These are phyloP conservation scores for Bombus superbus DNA, from an alignment of 1,140 invertebrate species.

Conservation along the genomic window DNA sequence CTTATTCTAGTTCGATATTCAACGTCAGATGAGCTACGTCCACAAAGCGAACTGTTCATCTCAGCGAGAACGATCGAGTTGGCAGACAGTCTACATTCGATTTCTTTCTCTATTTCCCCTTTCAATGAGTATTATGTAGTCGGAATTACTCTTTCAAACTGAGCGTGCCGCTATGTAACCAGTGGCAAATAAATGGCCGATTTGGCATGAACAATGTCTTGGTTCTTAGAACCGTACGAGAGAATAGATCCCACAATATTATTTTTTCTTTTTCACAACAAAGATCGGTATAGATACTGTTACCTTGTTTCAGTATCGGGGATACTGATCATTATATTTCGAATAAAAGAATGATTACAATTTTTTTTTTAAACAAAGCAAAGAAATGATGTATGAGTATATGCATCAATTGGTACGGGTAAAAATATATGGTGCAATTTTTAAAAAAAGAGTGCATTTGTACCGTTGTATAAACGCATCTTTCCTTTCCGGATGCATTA, in stretches of 20 bases:
- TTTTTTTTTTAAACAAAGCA: background rate
- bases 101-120: background rate
- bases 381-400: background rate
- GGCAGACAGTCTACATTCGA: background rate
- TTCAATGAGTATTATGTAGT: conserved; percentile 1
- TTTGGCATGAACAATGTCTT: conserved; percentile 5
- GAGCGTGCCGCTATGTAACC: background rate
- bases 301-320: background rate
- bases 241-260: background rate
- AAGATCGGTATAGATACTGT: background rate
- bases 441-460: no score
- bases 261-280: background rate
- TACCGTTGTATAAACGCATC: no score
- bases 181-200: background rate
- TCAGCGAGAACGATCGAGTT: conserved; percentile 10
- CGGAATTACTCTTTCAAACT: background rate
- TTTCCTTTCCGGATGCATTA: no score
- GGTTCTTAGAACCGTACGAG: background rate
- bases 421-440: no score
- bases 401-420: no score
- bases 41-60: background rate
- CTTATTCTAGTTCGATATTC: background rate
- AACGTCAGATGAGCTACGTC: background rate
- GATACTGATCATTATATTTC: background rate
- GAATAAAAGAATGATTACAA: no score